These are phyloP conservation scores for Herpailurus yagouaroundi DNA, from an alignment of 2,113 vertebrate genomes.

Conservation along the genomic window DNA sequence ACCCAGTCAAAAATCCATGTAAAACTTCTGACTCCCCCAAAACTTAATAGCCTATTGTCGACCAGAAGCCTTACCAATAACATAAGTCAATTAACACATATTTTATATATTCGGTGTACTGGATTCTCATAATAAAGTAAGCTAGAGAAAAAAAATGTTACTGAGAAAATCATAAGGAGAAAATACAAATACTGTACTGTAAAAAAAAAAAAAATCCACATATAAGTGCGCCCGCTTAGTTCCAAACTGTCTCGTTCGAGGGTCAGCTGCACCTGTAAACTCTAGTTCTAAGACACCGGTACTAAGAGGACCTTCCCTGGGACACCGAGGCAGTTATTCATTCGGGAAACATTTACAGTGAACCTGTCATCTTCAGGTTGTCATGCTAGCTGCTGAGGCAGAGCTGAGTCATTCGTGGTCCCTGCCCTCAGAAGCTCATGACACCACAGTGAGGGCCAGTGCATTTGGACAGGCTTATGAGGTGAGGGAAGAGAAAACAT, in stretches of 20 bases:
- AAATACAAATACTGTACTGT: neutral
- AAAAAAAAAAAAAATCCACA: no score
- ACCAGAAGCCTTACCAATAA: neutral
- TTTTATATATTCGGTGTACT: neutral
- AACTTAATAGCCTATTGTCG: neutral
- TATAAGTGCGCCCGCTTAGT: rapidly evolving
- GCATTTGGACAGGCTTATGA: neutral
- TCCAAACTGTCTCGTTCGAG: neutral
- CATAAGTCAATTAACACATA: neutral
- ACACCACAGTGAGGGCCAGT: rapidly evolving
- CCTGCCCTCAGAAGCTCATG: neutral
- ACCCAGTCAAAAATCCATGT: neutral
- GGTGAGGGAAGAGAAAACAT: rapidly evolving
- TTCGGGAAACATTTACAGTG: neutral
- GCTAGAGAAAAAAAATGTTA: neutral
- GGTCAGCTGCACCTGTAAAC: neutral
- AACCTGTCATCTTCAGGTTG: neutral
- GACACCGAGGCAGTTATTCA: neutral
- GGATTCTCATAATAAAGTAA: neutral
- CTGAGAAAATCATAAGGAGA: neutral
- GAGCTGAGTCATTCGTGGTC: neutral
- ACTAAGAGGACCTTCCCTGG: neutral
- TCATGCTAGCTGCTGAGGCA: neutral
- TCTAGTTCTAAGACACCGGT: neutral
- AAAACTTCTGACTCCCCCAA: neutral